Percentiles rank a stretch among this genome's conserved stretches.
These are phyloP conservation scores for Palythoa caribaeorum DNA, from an alignment of 92 coral and sea anemone genomes.

Conservation along the genomic window DNA sequence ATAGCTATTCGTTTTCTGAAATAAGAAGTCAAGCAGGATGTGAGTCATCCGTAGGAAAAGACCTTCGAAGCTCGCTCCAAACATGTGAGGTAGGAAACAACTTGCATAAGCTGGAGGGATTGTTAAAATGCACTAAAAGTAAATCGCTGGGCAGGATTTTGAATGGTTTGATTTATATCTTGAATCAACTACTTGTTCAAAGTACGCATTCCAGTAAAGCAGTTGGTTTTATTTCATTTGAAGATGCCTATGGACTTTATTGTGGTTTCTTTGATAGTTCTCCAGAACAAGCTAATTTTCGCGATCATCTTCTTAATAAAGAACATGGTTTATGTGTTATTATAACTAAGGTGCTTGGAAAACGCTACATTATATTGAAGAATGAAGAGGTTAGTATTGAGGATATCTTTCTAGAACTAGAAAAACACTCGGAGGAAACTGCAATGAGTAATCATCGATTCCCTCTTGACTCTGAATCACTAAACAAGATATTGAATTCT, in stretches of 20 bases:
- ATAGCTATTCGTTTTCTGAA: neutral
- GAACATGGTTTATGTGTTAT: constrained; percentile 74
- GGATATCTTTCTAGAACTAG: constrained; percentile 64
- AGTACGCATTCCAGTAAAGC: constrained; percentile 43
- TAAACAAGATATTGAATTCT: constrained; percentile 53
- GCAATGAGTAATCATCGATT: constrained; percentile 26
- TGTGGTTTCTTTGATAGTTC: constrained; percentile 70
- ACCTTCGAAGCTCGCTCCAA: constrained; percentile 67
- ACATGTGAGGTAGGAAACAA: constrained; percentile 63
- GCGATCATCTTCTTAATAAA: constrained; percentile 69
- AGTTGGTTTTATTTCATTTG: constrained; percentile 63
- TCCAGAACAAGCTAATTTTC: constrained; percentile 63
- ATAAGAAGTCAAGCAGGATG: constrained; percentile 43
- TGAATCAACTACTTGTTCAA: constrained; percentile 65
- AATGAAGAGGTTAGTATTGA: constrained; percentile 65
- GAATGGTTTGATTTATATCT: constrained; percentile 50
- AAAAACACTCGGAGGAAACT: constrained; percentile 60
- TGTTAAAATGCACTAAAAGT: constrained; percentile 52
- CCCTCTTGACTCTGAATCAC: constrained; percentile 39
- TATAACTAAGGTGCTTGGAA: constrained; percentile 56
- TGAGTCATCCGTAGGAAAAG: constrained; percentile 14
- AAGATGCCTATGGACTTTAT: constrained; percentile 67
- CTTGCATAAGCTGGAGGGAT: constrained; percentile 60
- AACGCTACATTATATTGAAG: constrained; percentile 70
- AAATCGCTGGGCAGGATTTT: constrained; percentile 49